phyloP scores from a whole-genome alignment of 2,888 invertebrate genomes.

The Latrodectus hesperus region DNA sequence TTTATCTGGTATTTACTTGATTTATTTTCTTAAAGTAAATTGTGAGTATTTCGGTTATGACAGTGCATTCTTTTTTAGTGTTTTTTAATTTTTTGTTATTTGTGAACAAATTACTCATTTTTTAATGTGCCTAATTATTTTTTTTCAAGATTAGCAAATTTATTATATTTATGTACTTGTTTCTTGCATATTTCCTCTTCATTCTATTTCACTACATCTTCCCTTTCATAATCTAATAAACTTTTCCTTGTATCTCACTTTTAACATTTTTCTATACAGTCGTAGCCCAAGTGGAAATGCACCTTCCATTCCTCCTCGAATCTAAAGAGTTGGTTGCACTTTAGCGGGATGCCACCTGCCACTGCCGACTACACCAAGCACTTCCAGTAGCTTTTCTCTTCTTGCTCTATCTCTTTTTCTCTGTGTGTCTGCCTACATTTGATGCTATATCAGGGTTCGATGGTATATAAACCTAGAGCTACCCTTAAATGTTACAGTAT shows the following conservation, averaged over 20 bases:
- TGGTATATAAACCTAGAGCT: neutral
- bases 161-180: no score
- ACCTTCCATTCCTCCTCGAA: constrained; percentile 68
- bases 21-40: no score
- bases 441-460: constrained; percentile 42
- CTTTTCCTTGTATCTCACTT: constrained; percentile 34
- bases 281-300: constrained; percentile 70
- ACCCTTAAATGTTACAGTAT: neutral
- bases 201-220: no score
- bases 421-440: constrained; percentile 26
- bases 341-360: constrained; percentile 40
- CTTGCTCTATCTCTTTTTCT: constrained; percentile 7
- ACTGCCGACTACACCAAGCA: constrained; percentile 63
- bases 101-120: neutral
- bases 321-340: constrained; percentile 44
- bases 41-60: neutral
- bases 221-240: neutral
- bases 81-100: neutral
- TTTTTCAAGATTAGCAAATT: neutral
- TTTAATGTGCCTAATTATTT: constrained; percentile 2
- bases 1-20: no score
- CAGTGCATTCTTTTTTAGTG: neutral
- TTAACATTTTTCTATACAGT: constrained; percentile 46
- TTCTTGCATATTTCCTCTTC: no score
- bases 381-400: constrained; percentile 66